These are phyloP conservation scores for Steinernema carpocapsae DNA, from an alignment of 2,888 invertebrate genomes.

Conservation along the genomic window DNA sequence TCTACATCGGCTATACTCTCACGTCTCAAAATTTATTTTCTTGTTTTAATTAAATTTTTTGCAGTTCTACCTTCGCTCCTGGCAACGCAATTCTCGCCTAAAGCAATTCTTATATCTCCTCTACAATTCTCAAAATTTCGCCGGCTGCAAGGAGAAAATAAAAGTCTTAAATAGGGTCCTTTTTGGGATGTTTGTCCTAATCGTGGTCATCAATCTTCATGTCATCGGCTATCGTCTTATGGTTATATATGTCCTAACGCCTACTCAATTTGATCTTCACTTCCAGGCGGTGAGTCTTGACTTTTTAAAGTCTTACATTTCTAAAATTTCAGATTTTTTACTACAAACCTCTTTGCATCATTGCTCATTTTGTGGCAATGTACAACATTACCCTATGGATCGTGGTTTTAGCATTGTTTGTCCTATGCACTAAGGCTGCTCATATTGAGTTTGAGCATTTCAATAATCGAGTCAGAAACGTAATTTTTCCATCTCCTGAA, in stretches of 20 bases:
- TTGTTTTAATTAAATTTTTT: no score
- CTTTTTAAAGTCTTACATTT: background rate
- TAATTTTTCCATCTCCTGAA: background rate
- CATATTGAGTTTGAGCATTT: constrained; percentile 4
- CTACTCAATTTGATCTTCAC: constrained; percentile 1
- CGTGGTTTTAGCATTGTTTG: background rate
- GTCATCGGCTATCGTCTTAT: background rate
- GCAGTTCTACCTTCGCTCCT: background rate
- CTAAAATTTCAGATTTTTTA: background rate
- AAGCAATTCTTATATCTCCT: background rate
- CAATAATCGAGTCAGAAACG: background rate
- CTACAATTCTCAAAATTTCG: constrained; percentile 7
- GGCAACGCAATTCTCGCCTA: background rate
- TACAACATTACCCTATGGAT: constrained; percentile 7
- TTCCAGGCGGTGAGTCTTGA: background rate
- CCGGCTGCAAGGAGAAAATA: constrained; percentile 7
- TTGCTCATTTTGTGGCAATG: background rate
- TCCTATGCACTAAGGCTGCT: constrained; percentile 12
- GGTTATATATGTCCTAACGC: background rate
- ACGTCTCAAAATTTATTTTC: no score
- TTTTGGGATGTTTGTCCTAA: background rate
- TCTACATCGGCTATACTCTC: no score
- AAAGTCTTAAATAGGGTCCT: background rate
- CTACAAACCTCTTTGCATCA: background rate
- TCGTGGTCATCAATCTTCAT: background rate